Evolutionary conservation across 1,140 invertebrate genomes (phyloP), one percentile per base, ranked within the genome.

Genomic region (Mylabris phalerata): DNA sequence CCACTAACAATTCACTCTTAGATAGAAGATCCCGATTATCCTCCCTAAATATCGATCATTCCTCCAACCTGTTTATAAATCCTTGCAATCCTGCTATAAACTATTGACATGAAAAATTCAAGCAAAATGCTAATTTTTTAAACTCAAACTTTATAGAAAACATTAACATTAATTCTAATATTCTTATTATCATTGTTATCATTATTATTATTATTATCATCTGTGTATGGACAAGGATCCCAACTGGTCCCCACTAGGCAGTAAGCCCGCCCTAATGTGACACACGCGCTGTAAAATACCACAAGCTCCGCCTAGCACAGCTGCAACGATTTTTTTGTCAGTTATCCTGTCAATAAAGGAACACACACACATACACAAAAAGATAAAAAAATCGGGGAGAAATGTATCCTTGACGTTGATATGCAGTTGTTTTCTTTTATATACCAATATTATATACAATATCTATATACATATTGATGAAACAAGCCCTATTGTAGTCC

Each of bases 301-400:
- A 43, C 19, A 55, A 48, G 50, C 64, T 50, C 59, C 58, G 43
- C 48, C 55, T 50, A 58, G 42, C 51, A 50, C 64, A 62, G 66
- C 61, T 63, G 61, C 61, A 63, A 59, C 54, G 61, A 62, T 66
- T 65, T 65, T 64, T 67, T 57, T 52, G 58, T 47, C 59, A 59
- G 56, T 62, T 56, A 55, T 60, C 55, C 57, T 58, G 60, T 61
- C 63, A 65, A 67, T 64, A 67, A 67, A 64, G 49, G 54, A 63
- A 50, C 45, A 62, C 55, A 42, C 32, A 32, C 32, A 19, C 19
- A 19, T 19, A 19, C 19, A 19, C 19, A 19, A 2, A 19, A 19
- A 19, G 19, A 19, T 19, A 32, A 32, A 32, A 32, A 32, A 32
- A 59, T 48, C 65, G 44, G 44, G 48, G 50, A 32, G 51, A 48